A percentile compares a stretch with the other conserved stretches of the same genome.
Conservation (phyloP, 2,113 vertebrate genomes). For the Pterophyllum scalare region DNA sequence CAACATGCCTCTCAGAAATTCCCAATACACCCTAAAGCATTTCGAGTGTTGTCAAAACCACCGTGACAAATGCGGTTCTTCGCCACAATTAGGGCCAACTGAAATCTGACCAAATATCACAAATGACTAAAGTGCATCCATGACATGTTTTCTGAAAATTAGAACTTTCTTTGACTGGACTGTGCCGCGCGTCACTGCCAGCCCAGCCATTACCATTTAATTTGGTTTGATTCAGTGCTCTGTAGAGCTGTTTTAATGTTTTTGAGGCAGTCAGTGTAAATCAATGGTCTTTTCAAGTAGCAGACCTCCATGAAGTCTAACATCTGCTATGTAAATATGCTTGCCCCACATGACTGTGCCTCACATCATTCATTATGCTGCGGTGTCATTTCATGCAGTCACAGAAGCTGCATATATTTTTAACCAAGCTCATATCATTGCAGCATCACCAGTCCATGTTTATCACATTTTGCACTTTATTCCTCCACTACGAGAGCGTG, state of each 20-base stretch:
- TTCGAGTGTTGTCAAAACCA: constrained; percentile 59
- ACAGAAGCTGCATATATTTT: constrained; percentile 35
- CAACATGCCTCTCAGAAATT: constrained; percentile 43
- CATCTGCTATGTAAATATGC: constrained; percentile 72
- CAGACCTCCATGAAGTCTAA: constrained; percentile 76
- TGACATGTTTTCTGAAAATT: constrained; percentile 37
- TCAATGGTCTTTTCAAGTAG: constrained; percentile 64
- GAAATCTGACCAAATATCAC: constrained; percentile 42
- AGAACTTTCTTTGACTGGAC: constrained; percentile 33
- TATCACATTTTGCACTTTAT: constrained; percentile 36
- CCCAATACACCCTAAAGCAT: constrained; percentile 37
- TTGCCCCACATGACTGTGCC: constrained; percentile 26
- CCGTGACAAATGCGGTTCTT: constrained; percentile 62
- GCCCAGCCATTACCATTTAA: constrained; percentile 35
- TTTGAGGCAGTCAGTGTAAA: constrained; percentile 61
- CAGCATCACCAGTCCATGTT: constrained; percentile 22
- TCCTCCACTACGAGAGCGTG: constrained; percentile 47
- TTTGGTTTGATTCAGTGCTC: constrained; percentile 53
- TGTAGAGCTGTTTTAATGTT: constrained; percentile 48
- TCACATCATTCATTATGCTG: constrained; percentile 52
- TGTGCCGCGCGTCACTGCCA: constrained; percentile 16
- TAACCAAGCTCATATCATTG: constrained; percentile 27
- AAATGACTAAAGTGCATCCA: constrained; percentile 27
- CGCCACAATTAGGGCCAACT: constrained; percentile 51
- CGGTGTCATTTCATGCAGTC: constrained; percentile 31